These are phyloP conservation scores for Drosophila kuntzei DNA, from an alignment of 2,888 invertebrate genomes.

Conservation along the genomic window DNA sequence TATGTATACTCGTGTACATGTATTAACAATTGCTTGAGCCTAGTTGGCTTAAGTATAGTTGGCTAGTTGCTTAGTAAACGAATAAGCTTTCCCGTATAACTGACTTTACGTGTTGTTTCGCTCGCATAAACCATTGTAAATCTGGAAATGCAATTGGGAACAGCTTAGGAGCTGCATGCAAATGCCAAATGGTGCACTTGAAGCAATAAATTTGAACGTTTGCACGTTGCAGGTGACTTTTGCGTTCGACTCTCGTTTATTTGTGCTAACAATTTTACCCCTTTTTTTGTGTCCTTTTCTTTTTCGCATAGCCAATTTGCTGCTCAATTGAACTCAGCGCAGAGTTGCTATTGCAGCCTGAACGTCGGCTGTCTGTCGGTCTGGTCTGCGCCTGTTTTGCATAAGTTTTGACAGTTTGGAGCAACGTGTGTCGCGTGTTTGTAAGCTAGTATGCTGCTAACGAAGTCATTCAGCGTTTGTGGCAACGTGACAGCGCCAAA, in stretches of 20 bases:
- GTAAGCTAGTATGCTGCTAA: constrained; percentile 55
- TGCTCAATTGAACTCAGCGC: constrained; percentile 76
- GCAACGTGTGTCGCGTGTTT: constrained; percentile 34
- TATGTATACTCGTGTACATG: not conserved
- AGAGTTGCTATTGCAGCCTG: constrained; percentile 45
- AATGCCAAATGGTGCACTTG: constrained; percentile 60
- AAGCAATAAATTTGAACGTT: constrained; percentile 73
- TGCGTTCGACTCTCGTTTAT: constrained; percentile 54
- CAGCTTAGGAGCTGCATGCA: constrained; percentile 45
- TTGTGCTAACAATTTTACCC: constrained; percentile 75
- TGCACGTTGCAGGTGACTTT: constrained; percentile 72
- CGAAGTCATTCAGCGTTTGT: constrained; percentile 78
- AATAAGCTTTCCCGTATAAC: constrained; percentile 9
- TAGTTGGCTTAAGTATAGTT: no score
- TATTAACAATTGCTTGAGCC: no score
- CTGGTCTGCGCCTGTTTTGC: constrained; percentile 64
- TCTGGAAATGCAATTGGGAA: constrained; percentile 38
- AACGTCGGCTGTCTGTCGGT: constrained; percentile 1
- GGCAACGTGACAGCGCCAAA: constrained; percentile 55
- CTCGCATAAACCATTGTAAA: constrained; percentile 24
- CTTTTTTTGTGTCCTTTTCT: constrained; percentile 9
- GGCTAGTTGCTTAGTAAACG: constrained; percentile 19
- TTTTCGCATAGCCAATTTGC: constrained; percentile 69
- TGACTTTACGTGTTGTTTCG: constrained; percentile 34
- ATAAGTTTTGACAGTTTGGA: constrained; percentile 78